phyloP scores from a whole-genome alignment of 2,797 vertebrate genomes.

The Acanthis flammea region DNA sequence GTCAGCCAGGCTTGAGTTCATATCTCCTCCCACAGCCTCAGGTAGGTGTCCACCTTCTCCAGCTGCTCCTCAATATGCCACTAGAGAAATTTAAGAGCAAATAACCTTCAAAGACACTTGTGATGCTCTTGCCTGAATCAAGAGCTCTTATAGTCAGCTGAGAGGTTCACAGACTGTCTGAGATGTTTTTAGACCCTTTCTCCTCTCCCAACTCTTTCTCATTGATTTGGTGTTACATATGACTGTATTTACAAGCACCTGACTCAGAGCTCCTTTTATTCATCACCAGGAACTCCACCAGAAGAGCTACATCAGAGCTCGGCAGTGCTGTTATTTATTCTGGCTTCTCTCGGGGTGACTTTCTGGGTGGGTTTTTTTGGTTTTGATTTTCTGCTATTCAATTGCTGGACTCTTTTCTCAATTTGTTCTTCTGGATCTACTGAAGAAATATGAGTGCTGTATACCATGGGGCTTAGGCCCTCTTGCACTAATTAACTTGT shows the following conservation, averaged over 20 bases:
- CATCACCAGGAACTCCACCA: conserved; percentile 35
- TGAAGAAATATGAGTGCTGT: neutral
- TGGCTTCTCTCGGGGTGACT: conserved; percentile 4
- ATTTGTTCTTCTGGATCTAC: conserved; percentile 46
- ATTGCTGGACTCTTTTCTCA: conserved; percentile 27
- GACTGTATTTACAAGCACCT: conserved; percentile 23
- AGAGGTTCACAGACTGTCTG: neutral
- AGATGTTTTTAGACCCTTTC: neutral
- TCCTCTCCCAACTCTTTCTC: neutral
- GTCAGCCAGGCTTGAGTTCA: neutral
- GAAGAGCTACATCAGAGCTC: conserved; percentile 24
- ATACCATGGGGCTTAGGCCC: neutral
- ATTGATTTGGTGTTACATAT: neutral
- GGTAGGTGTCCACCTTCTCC: neutral
- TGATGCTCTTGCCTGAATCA: neutral
- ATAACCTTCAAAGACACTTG: neutral
- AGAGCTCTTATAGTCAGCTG: neutral
- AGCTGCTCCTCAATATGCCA: neutral
- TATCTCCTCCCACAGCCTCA: neutral
- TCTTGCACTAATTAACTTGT: conserved; percentile 67
- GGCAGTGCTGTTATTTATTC: conserved; percentile 17
- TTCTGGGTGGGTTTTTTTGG: conserved; percentile 12
- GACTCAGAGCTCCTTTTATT: conserved; percentile 51
- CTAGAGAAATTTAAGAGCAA: neutral
- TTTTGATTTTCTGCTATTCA: neutral